A percentile compares a stretch with the other conserved stretches of the same genome.
phyloP scores from a whole-genome alignment of 1,140 invertebrate genomes.

The Globodera ellingtonae region DNA sequence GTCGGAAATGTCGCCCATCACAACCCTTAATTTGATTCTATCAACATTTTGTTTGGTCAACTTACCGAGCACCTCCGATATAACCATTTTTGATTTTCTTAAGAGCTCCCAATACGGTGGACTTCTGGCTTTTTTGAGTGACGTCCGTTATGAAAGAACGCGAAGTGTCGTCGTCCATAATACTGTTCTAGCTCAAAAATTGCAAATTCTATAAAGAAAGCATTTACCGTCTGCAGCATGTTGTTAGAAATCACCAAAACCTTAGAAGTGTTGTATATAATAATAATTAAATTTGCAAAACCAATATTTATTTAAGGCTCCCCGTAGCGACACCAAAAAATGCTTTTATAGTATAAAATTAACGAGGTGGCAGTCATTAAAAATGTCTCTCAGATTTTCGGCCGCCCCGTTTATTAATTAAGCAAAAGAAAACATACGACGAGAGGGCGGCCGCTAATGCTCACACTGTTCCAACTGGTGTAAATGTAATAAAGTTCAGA shows the following conservation, averaged over 20 bases:
- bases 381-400: no score
- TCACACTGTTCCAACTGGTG: slow-evolving; percentile 81
- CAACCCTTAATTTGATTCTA: slow-evolving; percentile 51
- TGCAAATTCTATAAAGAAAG: slow-evolving; percentile 9
- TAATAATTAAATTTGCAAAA: neutral
- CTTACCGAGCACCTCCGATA: slow-evolving; percentile 87
- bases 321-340: no score
- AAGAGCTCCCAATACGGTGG: slow-evolving; percentile 93
- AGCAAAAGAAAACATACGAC: slow-evolving; percentile 68
- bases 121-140: slow-evolving; percentile 52
- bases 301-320: no score
- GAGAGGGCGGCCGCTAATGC: slow-evolving; percentile 85
- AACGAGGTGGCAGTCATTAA: no score
- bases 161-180: neutral
- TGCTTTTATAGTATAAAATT: no score
- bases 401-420: no score
- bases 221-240: slow-evolving; percentile 80
- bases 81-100: slow-evolving; percentile 98
- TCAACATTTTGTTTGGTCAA: neutral
- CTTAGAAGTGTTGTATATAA: neutral
- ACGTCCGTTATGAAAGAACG: slow-evolving; percentile 1
- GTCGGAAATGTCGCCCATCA: slow-evolving; percentile 65
- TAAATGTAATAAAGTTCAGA: slow-evolving; percentile 93
- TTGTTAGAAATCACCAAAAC: slow-evolving; percentile 81
- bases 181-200: neutral